Percentiles rank a stretch among this genome's conserved stretches.
These are phyloP conservation scores for Thereva nobilitata DNA, from an alignment of 2,888 invertebrate genomes.

Conservation along the genomic window DNA sequence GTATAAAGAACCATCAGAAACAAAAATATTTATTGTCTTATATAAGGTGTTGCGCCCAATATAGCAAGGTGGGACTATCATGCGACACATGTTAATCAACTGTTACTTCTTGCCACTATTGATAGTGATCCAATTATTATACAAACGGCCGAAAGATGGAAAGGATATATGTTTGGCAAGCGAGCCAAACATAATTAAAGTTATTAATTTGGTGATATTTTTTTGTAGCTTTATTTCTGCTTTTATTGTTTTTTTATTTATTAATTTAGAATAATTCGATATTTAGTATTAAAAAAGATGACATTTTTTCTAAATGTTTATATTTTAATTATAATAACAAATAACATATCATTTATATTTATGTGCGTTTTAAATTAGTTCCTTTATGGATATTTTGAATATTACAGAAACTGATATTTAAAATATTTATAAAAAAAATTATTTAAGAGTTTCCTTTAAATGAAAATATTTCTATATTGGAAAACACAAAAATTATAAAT, in stretches of 20 bases:
- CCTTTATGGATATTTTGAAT: no score
- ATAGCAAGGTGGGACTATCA: conserved; percentile 99
- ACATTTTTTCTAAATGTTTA: no score
- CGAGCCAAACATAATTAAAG: conserved; percentile 87
- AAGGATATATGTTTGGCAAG: conserved; percentile 94
- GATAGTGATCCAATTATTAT: conserved; percentile 81
- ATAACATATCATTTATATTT: no score
- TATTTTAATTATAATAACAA: no score
- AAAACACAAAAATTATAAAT: no score
- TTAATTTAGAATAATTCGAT: no score
- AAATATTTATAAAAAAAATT: no score
- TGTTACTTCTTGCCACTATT: conserved; percentile 83
- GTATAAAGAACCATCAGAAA: not conserved
- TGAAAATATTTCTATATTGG: no score
- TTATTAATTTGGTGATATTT: conserved; percentile 22
- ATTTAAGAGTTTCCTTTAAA: no score
- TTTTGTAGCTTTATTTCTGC: conserved; percentile 30
- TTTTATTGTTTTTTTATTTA: conserved; percentile 14
- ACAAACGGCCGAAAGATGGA: conserved; percentile 89
- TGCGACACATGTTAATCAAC: conserved; percentile 95
- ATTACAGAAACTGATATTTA: no score
- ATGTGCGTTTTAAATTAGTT: no score
- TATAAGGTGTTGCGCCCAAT: conserved; percentile 77
- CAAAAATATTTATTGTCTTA: not conserved
- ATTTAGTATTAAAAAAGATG: no score